phyloP scores from a whole-genome alignment of 1,140 invertebrate species.

The Bombus affinis region DNA sequence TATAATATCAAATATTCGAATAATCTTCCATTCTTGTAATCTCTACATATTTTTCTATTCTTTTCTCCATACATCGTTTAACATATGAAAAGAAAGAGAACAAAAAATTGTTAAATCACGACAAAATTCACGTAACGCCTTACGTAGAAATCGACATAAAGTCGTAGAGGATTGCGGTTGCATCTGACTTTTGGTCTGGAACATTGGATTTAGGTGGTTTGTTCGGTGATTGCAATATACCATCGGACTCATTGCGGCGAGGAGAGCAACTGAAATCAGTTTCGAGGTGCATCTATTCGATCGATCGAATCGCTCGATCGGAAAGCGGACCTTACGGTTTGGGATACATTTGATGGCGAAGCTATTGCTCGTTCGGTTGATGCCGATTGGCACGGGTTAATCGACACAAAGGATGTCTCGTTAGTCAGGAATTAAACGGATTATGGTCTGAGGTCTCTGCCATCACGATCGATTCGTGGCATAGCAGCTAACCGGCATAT shows the following conservation, averaged over 20 bases:
- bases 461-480: slow-evolving; percentile 59
- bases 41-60: no score
- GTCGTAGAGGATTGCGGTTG: background rate
- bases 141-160: background rate
- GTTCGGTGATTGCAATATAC: slow-evolving; percentile 32
- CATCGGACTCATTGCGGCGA: slow-evolving; percentile 2
- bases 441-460: slow-evolving; percentile 62
- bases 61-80: no score
- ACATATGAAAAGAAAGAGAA: background rate
- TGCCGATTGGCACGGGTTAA: slow-evolving; percentile 67
- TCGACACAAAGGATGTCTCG: slow-evolving; percentile 77
- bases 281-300: slow-evolving; percentile 34
- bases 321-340: slow-evolving; percentile 35
- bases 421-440: slow-evolving; percentile 75
- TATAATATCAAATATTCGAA: background rate
- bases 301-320: slow-evolving; percentile 40
- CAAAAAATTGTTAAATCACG: background rate
- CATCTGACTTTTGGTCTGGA: slow-evolving; percentile 17
- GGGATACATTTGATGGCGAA: slow-evolving; percentile 29
- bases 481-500: slow-evolving; percentile 46
- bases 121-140: background rate
- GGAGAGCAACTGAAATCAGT: slow-evolving; percentile 30
- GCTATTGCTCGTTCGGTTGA: slow-evolving; percentile 42
- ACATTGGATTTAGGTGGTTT: slow-evolving; percentile 41
- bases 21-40: background rate